These are phyloP conservation scores for Schizopygopsis malacanthus DNA, from an alignment of 2,797 vertebrate species.

Conservation along the genomic window DNA sequence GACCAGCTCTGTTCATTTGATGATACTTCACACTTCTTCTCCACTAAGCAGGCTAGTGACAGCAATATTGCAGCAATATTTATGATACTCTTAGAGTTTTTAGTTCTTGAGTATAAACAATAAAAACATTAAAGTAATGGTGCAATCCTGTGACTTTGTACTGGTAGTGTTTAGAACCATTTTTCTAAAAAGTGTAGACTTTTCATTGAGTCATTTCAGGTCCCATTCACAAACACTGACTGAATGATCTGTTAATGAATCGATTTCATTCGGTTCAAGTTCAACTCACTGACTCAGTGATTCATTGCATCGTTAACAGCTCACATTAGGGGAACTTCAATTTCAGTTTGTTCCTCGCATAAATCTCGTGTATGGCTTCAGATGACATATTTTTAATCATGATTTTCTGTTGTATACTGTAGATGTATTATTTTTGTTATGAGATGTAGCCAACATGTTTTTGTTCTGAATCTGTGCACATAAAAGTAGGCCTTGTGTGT, in stretches of 20 bases:
- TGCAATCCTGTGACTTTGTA: not conserved
- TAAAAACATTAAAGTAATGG: not conserved
- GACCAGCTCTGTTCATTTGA: not conserved
- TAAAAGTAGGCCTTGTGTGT: not conserved
- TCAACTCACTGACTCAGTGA: conserved; percentile 3
- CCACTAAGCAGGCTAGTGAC: not conserved
- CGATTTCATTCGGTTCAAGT: conserved; percentile 6
- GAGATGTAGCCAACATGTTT: not conserved
- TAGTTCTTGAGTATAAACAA: not conserved
- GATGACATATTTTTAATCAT: not conserved
- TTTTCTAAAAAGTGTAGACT: not conserved
- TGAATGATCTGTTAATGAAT: conserved; percentile 14
- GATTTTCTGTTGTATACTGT: not conserved
- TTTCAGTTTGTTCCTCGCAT: not conserved
- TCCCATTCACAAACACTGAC: not conserved
- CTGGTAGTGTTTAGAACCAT: not conserved
- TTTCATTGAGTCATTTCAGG: conserved; percentile 5
- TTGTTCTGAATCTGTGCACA: not conserved
- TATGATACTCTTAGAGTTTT: not conserved
- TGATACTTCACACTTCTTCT: not conserved
- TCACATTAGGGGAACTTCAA: conserved; percentile 11
- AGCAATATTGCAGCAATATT: not conserved
- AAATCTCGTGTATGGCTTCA: not conserved
- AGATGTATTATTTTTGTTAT: not conserved
- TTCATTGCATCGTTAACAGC: not conserved